Conservation (phyloP, 2,113 vertebrate species). For the Calidris pygmaea region DNA sequence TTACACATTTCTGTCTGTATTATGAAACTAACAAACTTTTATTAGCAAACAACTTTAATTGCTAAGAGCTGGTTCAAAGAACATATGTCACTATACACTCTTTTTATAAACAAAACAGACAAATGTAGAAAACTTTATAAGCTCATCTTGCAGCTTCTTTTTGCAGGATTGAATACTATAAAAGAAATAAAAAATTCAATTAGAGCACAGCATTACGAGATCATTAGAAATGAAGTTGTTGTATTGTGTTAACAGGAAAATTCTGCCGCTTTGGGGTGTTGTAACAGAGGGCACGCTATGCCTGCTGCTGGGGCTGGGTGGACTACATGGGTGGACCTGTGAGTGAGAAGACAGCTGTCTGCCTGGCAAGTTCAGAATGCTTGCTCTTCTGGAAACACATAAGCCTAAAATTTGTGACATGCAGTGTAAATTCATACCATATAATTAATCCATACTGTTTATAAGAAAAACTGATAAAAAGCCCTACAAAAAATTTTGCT, state of each 20-base stretch:
- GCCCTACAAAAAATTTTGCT: neutral
- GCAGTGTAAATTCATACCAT: neutral
- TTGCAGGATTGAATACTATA: neutral
- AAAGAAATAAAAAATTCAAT: constrained; percentile 52
- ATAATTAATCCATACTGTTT: neutral
- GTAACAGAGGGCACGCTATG: neutral
- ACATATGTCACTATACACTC: neutral
- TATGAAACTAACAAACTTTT: constrained; percentile 29
- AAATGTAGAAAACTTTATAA: constrained; percentile 25
- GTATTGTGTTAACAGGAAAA: neutral
- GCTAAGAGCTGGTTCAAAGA: constrained; percentile 19
- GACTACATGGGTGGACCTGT: constrained; percentile 1
- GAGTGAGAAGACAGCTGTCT: neutral
- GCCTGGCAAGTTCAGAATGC: neutral
- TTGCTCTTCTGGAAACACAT: neutral
- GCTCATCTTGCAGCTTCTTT: constrained; percentile 14
- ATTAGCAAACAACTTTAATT: constrained; percentile 11
- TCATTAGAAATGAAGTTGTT: neutral
- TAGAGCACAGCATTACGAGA: neutral
- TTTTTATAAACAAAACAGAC: neutral
- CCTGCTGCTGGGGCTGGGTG: neutral
- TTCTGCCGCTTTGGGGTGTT: neutral
- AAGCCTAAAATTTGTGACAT: constrained; percentile 5
- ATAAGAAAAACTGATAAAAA: neutral
- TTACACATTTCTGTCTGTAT: neutral